Percentiles rank a stretch among this genome's conserved stretches.
phyloP scores from a whole-genome alignment of 1,140 invertebrate species.

The Heliconius eleuchia region DNA sequence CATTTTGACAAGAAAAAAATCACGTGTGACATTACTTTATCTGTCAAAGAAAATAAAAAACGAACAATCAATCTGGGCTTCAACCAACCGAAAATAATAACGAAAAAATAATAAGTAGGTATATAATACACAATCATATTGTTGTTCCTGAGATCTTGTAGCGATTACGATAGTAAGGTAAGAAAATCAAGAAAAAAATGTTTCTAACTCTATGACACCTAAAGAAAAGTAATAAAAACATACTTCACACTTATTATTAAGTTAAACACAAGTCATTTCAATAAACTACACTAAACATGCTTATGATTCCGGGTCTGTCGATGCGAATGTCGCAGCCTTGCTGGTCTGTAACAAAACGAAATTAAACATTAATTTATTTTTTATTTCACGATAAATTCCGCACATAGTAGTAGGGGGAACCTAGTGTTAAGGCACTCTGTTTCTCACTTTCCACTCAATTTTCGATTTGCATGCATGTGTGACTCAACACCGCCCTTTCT shows the following conservation, averaged over 20 bases:
- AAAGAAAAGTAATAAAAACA: constrained; percentile 19
- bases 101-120: background rate
- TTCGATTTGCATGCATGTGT: too few relatives aligned
- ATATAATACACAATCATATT: background rate
- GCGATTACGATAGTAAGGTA: background rate
- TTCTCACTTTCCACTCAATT: too few relatives aligned
- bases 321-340: constrained; percentile 63
- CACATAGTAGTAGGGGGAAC: too few relatives aligned
- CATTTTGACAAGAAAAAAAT: too few relatives aligned
- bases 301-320: constrained; percentile 50
- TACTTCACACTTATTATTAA: constrained; percentile 28
- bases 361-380: too few relatives aligned
- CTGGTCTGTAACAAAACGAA: constrained; percentile 63
- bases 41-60: background rate
- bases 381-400: too few relatives aligned
- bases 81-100: background rate
- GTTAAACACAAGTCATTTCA: constrained; percentile 26
- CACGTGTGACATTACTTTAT: background rate
- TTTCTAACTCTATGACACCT: background rate
- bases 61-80: background rate
- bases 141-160: background rate
- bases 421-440: too few relatives aligned
- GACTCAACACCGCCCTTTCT: too few relatives aligned
- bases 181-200: constrained; percentile 2
- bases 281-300: background rate